Evolutionary conservation across 2,888 invertebrate genomes (phyloP), one percentile per base, ranked within the genome.

Genomic region (Thera britannica): DNA sequence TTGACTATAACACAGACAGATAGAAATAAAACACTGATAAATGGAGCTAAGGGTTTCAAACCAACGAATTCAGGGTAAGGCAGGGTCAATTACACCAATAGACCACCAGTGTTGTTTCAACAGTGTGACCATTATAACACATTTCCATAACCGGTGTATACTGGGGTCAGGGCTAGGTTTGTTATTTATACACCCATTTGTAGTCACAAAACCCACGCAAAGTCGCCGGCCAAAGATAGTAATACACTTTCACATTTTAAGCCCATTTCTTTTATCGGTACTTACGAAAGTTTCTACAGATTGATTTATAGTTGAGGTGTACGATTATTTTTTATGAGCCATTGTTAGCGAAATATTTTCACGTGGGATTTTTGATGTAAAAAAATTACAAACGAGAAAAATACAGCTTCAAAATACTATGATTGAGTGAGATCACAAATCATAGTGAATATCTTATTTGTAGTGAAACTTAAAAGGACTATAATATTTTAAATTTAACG

Each of bases 321-420:
- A 58, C 68, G 68, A 73, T 70, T 72, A 66, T 61, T 52, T 67
- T 75, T 75, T 75, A 75, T 64, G 66, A 49, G 58, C 62, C 59
- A 75, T 75, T 75, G 75, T 75, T 62, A 59, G 66, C 52, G 49
- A 68, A 72, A 71, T 75, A 71, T 72, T 73, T 75, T 67, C 62
- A 52, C 54, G 60, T 61, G 64, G 12, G 57, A 64, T 58, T 54
- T 61, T 57, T 3, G 23, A 35, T 35, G 55, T 9, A 35, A 52
- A 36, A 11, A 48, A 49, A 49, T 46, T 9, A 9, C 5, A 11
- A 46, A 46, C 46, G 5, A 46, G 8, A 8, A 38, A 38, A 38
- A 38, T 38, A 38, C 38, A 3, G 6, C 6, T 38, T 38, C 23
- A 23, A 23, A 23, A 23, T 23, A 23, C 23, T 23, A 23, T 23